Conservation (phyloP, 2,113 vertebrate genomes). For the Nettapus auritus region DNA sequence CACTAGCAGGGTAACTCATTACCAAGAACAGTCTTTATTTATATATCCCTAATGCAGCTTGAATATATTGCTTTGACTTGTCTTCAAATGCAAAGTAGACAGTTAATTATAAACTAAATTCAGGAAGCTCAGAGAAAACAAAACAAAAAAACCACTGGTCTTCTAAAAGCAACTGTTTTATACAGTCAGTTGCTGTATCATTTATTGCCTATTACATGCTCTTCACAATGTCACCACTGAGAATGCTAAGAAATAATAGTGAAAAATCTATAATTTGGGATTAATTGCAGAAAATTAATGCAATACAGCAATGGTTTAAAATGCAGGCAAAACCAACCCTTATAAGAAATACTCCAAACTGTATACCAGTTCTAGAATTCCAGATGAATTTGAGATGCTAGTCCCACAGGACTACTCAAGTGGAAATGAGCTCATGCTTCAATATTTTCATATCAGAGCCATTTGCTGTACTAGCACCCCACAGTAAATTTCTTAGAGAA, state of each 20-base stretch:
- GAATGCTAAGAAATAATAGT: background rate
- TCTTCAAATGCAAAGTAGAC: background rate
- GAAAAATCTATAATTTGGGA: background rate
- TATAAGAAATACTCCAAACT: slow-evolving; percentile 16
- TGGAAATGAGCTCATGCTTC: slow-evolving; percentile 26
- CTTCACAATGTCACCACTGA: background rate
- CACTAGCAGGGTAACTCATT: background rate
- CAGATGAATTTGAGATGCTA: slow-evolving; percentile 48
- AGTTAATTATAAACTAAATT: background rate
- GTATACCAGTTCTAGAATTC: slow-evolving; percentile 29
- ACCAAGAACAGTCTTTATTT: background rate
- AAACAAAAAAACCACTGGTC: background rate
- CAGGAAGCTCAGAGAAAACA: background rate
- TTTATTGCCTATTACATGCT: background rate
- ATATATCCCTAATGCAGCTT: background rate
- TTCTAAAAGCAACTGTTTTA: background rate
- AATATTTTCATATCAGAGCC: slow-evolving; percentile 28
- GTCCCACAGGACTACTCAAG: background rate
- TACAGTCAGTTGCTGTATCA: background rate
- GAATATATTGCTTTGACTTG: background rate
- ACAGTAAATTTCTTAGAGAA: slow-evolving; percentile 15
- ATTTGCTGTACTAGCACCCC: slow-evolving; percentile 13
- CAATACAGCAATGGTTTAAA: background rate
- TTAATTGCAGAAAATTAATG: slow-evolving; percentile 2
- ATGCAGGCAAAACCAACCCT: background rate